A percentile compares a stretch with the other conserved stretches of the same genome.
Conservation (phyloP, 1,140 invertebrate genomes). For the Drosophila guanche region DNA sequence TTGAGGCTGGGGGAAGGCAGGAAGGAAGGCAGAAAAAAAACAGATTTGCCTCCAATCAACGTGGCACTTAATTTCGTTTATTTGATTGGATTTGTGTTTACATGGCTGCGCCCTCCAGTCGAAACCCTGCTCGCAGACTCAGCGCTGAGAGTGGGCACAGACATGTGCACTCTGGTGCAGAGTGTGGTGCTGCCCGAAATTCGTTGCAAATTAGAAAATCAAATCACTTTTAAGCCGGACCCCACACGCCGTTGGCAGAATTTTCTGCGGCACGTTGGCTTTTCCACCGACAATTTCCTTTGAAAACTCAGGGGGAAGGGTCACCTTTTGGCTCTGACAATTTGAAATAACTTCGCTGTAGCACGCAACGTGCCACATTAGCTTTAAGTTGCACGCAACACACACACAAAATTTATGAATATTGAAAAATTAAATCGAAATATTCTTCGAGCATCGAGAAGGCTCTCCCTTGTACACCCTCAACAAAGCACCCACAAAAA, state of each 20-base stretch:
- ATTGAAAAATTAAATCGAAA: conserved; percentile 78
- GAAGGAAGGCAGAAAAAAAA: conserved; percentile 43
- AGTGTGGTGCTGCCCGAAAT: conserved; percentile 16
- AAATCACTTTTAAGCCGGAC: conserved; percentile 64
- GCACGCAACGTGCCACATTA: no score
- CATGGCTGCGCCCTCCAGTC: conserved; percentile 67
- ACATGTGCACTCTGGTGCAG: conserved; percentile 35
- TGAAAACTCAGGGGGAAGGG: not conserved
- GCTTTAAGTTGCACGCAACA: conserved; percentile 9
- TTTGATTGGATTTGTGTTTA: conserved; percentile 82
- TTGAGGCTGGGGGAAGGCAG: conserved; percentile 61
- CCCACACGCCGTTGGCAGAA: conserved; percentile 54
- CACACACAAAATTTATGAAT: conserved; percentile 69
- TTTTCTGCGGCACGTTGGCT: conserved; percentile 5
- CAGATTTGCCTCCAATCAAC: conserved; percentile 81
- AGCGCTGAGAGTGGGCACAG: conserved; percentile 18
- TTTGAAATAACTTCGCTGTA: no score
- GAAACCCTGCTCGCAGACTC: not conserved
- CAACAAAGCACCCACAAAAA: conserved; percentile 30
- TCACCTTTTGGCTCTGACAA: no score
- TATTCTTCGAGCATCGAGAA: conserved; percentile 38
- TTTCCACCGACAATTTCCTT: no score
- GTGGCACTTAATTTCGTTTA: conserved; percentile 81
- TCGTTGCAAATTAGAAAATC: conserved; percentile 77
- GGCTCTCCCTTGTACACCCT: conserved; percentile 8